phyloP scores from a whole-genome alignment of 1,140 invertebrate genomes.

The Drosophila watanabei region DNA sequence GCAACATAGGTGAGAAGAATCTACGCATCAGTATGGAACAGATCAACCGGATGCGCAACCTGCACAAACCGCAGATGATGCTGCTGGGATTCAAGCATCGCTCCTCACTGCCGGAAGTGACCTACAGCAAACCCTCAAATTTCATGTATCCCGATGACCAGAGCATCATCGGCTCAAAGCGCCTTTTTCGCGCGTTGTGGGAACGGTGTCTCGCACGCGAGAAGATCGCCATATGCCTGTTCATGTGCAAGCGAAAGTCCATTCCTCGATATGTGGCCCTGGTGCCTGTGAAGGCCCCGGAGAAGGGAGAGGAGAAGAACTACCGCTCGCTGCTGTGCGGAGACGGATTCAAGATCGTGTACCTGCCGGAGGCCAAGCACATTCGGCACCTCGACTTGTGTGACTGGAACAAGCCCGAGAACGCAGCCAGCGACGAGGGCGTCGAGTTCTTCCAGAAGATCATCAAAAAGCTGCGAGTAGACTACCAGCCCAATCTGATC shows the following conservation, averaged over 20 bases:
- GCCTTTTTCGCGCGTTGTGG: conserved; percentile 80
- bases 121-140: conserved; percentile 69
- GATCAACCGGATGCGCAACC: conserved; percentile 60
- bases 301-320: conserved; percentile 42
- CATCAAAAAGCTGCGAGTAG: conserved; percentile 70
- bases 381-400: conserved; percentile 68
- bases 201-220: conserved; percentile 74
- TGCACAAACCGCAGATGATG: conserved; percentile 72
- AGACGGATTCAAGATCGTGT: conserved; percentile 83
- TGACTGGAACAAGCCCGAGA: conserved; percentile 72
- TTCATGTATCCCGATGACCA: conserved; percentile 84
- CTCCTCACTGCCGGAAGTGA: conserved; percentile 48
- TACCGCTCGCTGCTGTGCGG: conserved; percentile 61
- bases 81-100: conserved; percentile 81
- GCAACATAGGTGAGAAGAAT: conserved; percentile 47
- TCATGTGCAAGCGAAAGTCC: conserved; percentile 74
- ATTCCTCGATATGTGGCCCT: conserved; percentile 78
- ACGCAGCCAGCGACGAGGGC: conserved; percentile 53
- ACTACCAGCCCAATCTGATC: conserved; percentile 75
- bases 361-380: conserved; percentile 72
- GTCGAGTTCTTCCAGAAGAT: conserved; percentile 74
- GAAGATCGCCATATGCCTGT: conserved; percentile 81
- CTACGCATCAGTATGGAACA: conserved; percentile 63
- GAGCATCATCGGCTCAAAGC: conserved; percentile 73
- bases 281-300: conserved; percentile 52